Conservation (phyloP, 1,140 invertebrate species). For the Apolygus lucorum region DNA sequence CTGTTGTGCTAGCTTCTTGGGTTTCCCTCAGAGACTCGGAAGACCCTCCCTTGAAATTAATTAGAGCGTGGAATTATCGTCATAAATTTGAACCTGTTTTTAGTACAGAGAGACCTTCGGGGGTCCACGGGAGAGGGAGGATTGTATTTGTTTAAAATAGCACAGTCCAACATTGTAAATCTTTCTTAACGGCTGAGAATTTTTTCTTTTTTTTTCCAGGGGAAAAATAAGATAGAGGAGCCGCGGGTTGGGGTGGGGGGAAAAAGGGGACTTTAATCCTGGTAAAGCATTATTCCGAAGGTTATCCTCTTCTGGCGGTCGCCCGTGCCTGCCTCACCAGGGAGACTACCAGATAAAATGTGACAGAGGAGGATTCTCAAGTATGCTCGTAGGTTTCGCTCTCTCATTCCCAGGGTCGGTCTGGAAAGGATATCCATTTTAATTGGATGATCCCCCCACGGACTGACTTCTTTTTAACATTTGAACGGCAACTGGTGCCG, state of each 20-base stretch:
- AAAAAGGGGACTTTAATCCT: background rate
- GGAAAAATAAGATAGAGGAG: no score
- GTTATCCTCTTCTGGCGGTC: background rate
- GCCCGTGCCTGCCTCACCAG: background rate
- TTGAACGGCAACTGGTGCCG: no score
- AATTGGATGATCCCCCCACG: background rate
- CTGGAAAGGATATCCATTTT: background rate
- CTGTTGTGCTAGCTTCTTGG: background rate
- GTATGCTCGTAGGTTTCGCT: background rate
- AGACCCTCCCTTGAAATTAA: background rate
- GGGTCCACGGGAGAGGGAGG: background rate
- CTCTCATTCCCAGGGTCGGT: background rate
- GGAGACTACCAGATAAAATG: background rate
- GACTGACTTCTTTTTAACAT: no score
- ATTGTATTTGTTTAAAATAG: background rate
- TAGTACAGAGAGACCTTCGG: no score
- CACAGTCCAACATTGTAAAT: background rate
- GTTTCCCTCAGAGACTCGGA: background rate
- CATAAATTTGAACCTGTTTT: background rate
- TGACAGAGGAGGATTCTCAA: background rate
- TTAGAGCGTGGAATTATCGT: background rate
- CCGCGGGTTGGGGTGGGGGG: no score
- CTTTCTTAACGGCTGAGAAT: background rate
- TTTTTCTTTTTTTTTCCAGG: no score
- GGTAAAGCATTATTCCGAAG: background rate